Conservation (phyloP, 2,797 vertebrate genomes). For the Merluccius polli region DNA sequence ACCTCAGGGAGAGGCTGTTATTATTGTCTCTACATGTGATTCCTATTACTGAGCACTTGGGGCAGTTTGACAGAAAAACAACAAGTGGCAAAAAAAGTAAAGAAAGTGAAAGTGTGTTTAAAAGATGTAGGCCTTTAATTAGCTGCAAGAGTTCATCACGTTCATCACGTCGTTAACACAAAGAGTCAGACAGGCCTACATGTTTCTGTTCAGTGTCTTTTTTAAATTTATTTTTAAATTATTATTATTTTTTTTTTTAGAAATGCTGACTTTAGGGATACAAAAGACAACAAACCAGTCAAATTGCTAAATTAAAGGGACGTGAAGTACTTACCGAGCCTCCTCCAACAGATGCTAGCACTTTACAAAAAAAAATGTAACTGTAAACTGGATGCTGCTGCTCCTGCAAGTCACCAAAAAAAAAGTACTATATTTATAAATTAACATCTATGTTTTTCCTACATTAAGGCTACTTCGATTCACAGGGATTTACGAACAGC, state of each 20-base stretch:
- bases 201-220: no score
- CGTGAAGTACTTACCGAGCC: slow-evolving; percentile 30
- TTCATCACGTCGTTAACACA: background rate
- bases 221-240: no score
- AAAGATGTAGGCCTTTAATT: background rate
- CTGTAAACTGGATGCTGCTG: no score
- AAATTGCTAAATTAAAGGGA: background rate
- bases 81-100: background rate
- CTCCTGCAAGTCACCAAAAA: no score
- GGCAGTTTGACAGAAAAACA: background rate
- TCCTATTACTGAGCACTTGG: slow-evolving; percentile 12
- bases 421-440: background rate
- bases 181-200: no score
- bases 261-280: background rate
- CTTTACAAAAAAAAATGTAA: slow-evolving; percentile 44
- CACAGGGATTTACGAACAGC: slow-evolving; percentile 33
- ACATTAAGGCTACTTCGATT: background rate
- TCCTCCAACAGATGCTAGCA: slow-evolving; percentile 49
- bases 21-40: slow-evolving; percentile 8
- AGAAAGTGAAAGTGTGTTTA: background rate
- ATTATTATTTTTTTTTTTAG: background rate
- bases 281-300: background rate
- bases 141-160: background rate
- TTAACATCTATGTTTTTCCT: background rate
- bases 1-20: background rate